Evolutionary conservation across 2,113 vertebrate genomes (phyloP).

Genomic region (Toxotes jaculatrix): DNA sequence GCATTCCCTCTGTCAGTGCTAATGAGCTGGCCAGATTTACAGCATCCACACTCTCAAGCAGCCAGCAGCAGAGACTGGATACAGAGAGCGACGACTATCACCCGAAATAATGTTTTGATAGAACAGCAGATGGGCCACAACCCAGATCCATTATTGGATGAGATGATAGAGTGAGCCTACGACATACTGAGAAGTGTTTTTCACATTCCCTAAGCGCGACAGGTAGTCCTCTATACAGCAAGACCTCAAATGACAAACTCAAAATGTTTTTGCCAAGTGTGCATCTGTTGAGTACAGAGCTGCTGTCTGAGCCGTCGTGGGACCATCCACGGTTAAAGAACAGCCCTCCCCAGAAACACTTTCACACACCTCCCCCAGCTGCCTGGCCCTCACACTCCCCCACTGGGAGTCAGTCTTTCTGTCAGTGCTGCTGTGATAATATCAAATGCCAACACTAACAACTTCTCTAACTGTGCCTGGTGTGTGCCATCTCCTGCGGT

Average conservation of each 20-base stretch:
- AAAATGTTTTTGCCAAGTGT: conserved; percentile 36
- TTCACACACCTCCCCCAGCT: not conserved
- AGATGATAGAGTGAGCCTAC: conserved; percentile 51
- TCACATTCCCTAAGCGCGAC: conserved; percentile 43
- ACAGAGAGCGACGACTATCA: conserved; percentile 53
- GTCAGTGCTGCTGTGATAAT: conserved; percentile 42
- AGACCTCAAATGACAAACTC: conserved; percentile 19
- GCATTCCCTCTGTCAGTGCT: conserved; percentile 76
- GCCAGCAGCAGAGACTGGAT: conserved; percentile 43
- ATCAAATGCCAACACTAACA: conserved; percentile 62
- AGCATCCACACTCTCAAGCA: conserved; percentile 59
- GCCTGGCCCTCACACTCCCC: conserved; percentile 41
- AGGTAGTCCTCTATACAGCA: conserved; percentile 31
- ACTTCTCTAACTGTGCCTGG: conserved; percentile 39
- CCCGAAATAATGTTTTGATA: conserved; percentile 70
- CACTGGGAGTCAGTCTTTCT: conserved; percentile 37
- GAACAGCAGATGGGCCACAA: conserved; percentile 72
- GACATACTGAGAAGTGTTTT: conserved; percentile 42
- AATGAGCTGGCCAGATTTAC: conserved; percentile 81
- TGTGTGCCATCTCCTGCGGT: conserved; percentile 20
- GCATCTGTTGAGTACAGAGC: conserved; percentile 18
- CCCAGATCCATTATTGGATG: conserved; percentile 57
- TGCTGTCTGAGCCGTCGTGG: conserved; percentile 10
- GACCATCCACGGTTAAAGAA: conserved; percentile 15
- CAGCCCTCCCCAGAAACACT: not conserved